A percentile compares a stretch with the other conserved stretches of the same genome.
phyloP scores from a whole-genome alignment of 2,888 invertebrate genomes.

The Chrysodeixis includens region DNA sequence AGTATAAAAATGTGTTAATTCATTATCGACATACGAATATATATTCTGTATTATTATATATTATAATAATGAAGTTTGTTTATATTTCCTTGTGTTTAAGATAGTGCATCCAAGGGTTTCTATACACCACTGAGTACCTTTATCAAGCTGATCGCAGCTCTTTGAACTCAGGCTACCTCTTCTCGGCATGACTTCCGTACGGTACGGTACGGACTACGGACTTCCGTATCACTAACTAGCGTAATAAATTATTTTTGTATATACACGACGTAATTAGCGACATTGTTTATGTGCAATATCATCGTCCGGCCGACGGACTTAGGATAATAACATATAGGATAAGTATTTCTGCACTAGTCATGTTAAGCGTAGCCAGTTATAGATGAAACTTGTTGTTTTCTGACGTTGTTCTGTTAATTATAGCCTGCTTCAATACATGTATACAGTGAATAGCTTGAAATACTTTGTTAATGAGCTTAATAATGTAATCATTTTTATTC shows the following conservation, averaged over 20 bases:
- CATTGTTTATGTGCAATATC: slow-evolving; percentile 46
- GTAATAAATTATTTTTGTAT: slow-evolving; percentile 56
- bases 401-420: neutral
- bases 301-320: slow-evolving; percentile 22
- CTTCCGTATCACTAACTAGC: slow-evolving; percentile 23
- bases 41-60: too few species aligned
- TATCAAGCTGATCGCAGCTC: neutral
- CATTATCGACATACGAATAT: too few species aligned
- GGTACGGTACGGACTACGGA: too few species aligned
- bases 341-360: neutral
- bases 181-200: slow-evolving; percentile 9
- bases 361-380: neutral
- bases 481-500: neutral
- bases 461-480: neutral
- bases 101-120: too few species aligned
- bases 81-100: too few species aligned
- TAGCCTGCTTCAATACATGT: neutral
- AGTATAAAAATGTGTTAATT: too few species aligned
- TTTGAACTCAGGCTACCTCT: neutral
- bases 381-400: neutral
- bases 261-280: slow-evolving; percentile 30
- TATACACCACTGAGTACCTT: neutral
- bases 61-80: too few species aligned
- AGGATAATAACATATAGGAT: neutral
- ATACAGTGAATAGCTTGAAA: neutral